Conservation (phyloP, 2,113 vertebrate species). For the Candoia aspera region DNA sequence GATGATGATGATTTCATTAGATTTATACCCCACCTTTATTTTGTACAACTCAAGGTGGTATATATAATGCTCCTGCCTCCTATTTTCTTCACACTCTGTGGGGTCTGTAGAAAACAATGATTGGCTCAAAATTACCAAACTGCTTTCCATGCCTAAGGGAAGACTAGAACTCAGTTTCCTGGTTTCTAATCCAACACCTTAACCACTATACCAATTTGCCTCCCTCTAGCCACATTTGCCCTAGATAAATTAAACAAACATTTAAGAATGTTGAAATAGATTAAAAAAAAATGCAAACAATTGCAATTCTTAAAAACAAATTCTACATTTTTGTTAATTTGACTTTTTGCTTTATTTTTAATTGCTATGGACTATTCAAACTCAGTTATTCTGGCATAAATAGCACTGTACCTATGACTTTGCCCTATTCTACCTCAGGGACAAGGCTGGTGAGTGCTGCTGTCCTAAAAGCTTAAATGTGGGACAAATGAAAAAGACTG, state of each 20-base stretch:
- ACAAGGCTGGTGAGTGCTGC: background rate
- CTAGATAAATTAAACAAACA: background rate
- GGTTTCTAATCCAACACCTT: background rate
- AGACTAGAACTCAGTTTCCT: no score
- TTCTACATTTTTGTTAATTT: background rate
- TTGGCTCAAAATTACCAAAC: no score
- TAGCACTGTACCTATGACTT: background rate
- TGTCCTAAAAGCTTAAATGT: background rate
- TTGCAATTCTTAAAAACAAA: background rate
- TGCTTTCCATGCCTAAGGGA: no score
- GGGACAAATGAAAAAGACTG: background rate
- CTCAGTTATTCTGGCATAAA: background rate
- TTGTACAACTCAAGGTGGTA: no score
- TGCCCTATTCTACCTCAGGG: background rate
- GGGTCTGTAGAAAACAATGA: no score
- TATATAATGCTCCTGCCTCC: no score
- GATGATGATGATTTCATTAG: no score
- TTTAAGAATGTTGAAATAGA: background rate
- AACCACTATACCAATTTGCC: background rate
- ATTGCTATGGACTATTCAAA: background rate
- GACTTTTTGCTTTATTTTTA: background rate
- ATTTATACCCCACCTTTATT: no score
- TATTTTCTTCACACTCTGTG: no score
- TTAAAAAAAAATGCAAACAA: background rate
- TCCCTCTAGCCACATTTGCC: background rate